Conservation (phyloP, 2,888 invertebrate species). For the Ferdinandea cuprea region DNA sequence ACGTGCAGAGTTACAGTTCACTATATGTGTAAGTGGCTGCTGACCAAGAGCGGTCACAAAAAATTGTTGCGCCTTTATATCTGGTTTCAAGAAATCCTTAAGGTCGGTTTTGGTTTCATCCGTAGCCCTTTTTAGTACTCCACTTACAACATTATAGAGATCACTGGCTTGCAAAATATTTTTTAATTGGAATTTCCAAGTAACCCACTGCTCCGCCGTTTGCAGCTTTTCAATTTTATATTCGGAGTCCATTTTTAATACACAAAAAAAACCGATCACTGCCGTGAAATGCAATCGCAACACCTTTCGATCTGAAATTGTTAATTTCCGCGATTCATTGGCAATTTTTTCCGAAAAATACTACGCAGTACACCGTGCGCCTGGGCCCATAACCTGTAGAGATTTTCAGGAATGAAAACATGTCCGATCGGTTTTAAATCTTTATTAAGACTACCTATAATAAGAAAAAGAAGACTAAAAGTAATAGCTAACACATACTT, state of each 20-base stretch:
- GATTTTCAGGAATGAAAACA: too few species aligned
- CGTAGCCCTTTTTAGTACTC: background rate
- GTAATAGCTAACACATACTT: too few species aligned
- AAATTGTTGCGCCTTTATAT: conserved; percentile 50
- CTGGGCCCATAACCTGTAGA: too few species aligned
- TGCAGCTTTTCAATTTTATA: conserved; percentile 5
- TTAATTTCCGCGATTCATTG: too few species aligned
- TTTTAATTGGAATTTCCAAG: conserved; percentile 26
- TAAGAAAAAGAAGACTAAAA: too few species aligned
- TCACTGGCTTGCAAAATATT: background rate
- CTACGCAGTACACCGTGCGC: too few species aligned
- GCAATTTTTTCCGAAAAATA: too few species aligned
- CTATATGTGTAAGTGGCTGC: conserved; percentile 51
- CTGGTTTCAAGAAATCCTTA: background rate
- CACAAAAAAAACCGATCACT: too few species aligned
- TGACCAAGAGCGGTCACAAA: conserved; percentile 55
- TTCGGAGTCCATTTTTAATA: conserved; percentile 12
- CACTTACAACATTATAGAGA: conserved; percentile 7
- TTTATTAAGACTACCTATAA: too few species aligned
- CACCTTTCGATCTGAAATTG: too few species aligned
- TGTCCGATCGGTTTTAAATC: too few species aligned
- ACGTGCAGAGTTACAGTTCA: conserved; percentile 44
- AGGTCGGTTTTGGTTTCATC: background rate
- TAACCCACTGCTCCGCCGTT: background rate
- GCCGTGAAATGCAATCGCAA: too few species aligned